Evolutionary conservation across 2,888 invertebrate species (phyloP).

Genomic region (Pollenia labialis): DNA sequence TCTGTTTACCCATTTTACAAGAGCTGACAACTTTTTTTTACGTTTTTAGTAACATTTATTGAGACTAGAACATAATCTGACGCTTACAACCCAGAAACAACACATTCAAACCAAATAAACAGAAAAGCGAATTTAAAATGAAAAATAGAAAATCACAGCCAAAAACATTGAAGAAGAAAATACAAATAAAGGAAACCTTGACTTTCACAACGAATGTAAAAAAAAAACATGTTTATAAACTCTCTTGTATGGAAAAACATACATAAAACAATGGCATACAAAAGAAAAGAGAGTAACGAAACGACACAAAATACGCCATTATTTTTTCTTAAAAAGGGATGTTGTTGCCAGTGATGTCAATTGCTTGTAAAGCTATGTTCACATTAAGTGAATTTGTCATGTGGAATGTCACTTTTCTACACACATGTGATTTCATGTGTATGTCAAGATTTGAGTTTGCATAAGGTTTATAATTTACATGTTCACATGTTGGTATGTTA

Average conservation of each 20-base stretch:
- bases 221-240: slow-evolving; percentile 67
- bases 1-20: too few relatives aligned
- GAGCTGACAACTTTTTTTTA: too few relatives aligned
- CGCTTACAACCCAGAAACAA: background rate
- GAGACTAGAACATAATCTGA: background rate
- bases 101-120: background rate
- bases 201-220: slow-evolving; percentile 70
- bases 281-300: slow-evolving; percentile 19
- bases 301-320: slow-evolving; percentile 31
- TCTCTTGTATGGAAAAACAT: slow-evolving; percentile 68
- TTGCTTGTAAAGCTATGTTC: too few relatives aligned
- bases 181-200: slow-evolving; percentile 69
- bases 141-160: slow-evolving; percentile 46
- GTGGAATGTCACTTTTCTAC: too few relatives aligned
- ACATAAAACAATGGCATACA: slow-evolving; percentile 3
- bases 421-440: too few relatives aligned
- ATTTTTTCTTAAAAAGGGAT: background rate
- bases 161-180: slow-evolving; percentile 32
- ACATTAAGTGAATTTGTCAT: too few relatives aligned
- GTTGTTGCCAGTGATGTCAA: slow-evolving; percentile 22
- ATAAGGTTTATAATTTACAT: too few relatives aligned
- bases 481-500: too few relatives aligned
- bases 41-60: too few relatives aligned
- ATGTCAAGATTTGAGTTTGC: too few relatives aligned
- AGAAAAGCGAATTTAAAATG: background rate